Evolutionary conservation across 2,113 vertebrate species (phyloP).

Genomic region (Capra hircus): DNA sequence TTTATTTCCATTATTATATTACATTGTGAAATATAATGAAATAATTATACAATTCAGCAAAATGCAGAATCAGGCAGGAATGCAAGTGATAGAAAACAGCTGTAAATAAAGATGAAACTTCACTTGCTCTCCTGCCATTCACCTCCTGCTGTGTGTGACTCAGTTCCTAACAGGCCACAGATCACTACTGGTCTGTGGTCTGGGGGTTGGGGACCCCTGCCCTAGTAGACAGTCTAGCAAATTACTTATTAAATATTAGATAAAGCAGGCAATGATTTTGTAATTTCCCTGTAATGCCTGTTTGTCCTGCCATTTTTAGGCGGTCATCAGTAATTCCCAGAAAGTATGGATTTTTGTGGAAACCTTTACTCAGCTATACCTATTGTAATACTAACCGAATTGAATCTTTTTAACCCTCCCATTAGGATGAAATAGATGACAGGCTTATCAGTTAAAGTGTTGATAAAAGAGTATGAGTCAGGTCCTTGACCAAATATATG

Average conservation of each 20-base stretch:
- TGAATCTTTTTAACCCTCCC: not conserved
- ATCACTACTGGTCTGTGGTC: not conserved
- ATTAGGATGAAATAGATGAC: not conserved
- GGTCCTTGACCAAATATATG: not conserved
- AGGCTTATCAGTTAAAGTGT: not conserved
- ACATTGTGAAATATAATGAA: not conserved
- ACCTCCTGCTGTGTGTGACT: not conserved
- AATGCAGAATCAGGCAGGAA: not conserved
- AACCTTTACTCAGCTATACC: not conserved
- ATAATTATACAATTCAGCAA: not conserved
- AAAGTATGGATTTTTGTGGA: not conserved
- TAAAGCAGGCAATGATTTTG: not conserved
- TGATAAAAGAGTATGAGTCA: not conserved
- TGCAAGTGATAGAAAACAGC: not conserved
- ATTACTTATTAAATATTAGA: not conserved
- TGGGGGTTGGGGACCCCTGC: not conserved
- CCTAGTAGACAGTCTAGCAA: not conserved
- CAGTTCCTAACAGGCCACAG: not conserved
- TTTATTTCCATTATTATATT: not conserved
- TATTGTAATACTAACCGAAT: not conserved
- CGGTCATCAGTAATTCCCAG: not conserved
- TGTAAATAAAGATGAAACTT: not conserved
- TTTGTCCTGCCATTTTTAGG: not conserved
- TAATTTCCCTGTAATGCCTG: not conserved
- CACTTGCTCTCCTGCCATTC: not conserved